phyloP scores from a whole-genome alignment of 2,888 invertebrate species.

The Adineta ricciae region DNA sequence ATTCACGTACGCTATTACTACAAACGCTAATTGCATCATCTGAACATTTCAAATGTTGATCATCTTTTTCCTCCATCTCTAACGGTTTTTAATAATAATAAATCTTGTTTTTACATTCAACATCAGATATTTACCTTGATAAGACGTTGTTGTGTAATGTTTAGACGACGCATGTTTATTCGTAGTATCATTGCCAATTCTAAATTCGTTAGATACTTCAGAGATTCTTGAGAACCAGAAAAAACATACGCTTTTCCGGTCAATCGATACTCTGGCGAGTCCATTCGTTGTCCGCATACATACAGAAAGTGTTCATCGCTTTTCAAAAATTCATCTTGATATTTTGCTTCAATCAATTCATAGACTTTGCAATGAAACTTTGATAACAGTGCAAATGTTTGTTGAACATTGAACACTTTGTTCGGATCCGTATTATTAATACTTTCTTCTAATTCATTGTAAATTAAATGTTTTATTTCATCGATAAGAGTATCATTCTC shows the following conservation, averaged over 20 bases:
- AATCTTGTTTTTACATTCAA: background rate
- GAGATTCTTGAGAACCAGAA: too few species aligned
- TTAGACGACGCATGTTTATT: background rate
- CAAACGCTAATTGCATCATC: background rate
- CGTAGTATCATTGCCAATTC: background rate
- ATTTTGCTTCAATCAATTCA: conserved; percentile 19
- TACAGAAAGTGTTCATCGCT: conserved; percentile 13
- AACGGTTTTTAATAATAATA: background rate
- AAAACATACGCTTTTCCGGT: background rate
- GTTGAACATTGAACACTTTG: background rate
- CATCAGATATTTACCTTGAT: background rate
- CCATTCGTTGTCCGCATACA: background rate
- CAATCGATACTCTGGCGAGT: background rate
- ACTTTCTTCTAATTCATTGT: background rate
- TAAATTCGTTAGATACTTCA: background rate
- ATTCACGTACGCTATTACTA: background rate
- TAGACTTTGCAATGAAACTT: background rate
- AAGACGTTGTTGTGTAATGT: conserved; percentile 6
- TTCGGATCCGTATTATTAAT: background rate
- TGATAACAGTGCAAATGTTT: conserved; percentile 12
- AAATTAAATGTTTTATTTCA: background rate
- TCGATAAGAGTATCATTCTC: background rate
- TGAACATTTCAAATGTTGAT: background rate
- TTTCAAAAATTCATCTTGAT: background rate
- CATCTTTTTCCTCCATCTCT: conserved; percentile 14